A percentile compares a stretch with the other conserved stretches of the same genome.
Evolutionary conservation across 1,140 invertebrate species (phyloP).

Genomic region (Oreohelix idahoensis): DNA sequence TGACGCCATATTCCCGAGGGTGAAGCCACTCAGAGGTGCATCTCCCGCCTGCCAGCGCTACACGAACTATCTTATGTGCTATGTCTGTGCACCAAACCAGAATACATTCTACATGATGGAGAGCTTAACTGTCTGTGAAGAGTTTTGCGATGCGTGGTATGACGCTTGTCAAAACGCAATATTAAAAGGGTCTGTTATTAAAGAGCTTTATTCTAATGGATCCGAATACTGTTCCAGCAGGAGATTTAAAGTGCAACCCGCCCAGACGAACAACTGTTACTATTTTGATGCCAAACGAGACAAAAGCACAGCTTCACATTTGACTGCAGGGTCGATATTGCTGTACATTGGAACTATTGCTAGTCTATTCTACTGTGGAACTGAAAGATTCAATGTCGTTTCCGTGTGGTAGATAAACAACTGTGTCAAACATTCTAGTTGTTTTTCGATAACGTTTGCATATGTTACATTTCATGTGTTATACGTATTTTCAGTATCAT

Average conservation of each 20-base stretch:
- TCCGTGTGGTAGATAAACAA: too few relatives aligned
- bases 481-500: too few relatives aligned
- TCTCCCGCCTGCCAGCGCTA: constrained; percentile 69
- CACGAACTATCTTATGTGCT: constrained; percentile 74
- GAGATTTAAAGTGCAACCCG: constrained; percentile 62
- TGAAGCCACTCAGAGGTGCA: constrained; percentile 71
- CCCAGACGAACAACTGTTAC: constrained; percentile 64
- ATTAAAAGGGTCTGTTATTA: constrained; percentile 67
- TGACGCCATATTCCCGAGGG: constrained; percentile 69
- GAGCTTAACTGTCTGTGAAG: constrained; percentile 70
- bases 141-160: constrained; percentile 71
- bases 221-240: constrained; percentile 69
- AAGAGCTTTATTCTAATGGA: constrained; percentile 69
- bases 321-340: neutral
- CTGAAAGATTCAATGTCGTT: constrained; percentile 29
- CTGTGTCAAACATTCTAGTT: too few relatives aligned
- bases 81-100: constrained; percentile 72
- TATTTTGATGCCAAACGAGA: constrained; percentile 56
- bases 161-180: constrained; percentile 57
- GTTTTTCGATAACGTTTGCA: too few relatives aligned
- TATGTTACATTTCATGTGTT: too few relatives aligned
- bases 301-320: constrained; percentile 32
- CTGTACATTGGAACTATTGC: neutral
- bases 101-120: constrained; percentile 70
- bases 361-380: neutral